A percentile compares a stretch with the other conserved stretches of the same genome.
Conservation (phyloP, 2,113 vertebrate genomes). For the Panthera uncia region DNA sequence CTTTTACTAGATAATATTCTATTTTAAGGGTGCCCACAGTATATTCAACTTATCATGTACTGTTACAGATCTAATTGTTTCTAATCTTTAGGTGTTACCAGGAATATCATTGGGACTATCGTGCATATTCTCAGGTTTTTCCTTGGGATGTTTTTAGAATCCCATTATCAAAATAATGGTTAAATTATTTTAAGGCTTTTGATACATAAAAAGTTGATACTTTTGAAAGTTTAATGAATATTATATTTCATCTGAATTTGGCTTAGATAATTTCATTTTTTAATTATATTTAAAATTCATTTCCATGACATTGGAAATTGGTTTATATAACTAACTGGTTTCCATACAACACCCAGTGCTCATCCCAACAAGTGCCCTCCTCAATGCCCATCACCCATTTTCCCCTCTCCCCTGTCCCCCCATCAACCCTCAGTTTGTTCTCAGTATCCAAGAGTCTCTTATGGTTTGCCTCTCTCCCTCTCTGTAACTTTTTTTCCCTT, state of each 20-base stretch:
- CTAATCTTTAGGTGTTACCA: neutral
- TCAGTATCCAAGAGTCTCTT: too few relatives aligned
- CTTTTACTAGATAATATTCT: slow-evolving; percentile 8
- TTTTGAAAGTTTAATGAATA: neutral
- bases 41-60: neutral
- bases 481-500: too few relatives aligned
- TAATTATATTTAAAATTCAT: too few relatives aligned
- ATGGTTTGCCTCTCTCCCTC: too few relatives aligned
- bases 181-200: slow-evolving; percentile 9
- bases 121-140: neutral
- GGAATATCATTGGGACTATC: neutral
- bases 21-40: neutral
- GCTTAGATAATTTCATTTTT: slow-evolving; percentile 17
- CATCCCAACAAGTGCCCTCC: too few relatives aligned
- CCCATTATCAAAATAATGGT: neutral
- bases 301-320: too few relatives aligned
- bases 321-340: too few relatives aligned
- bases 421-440: too few relatives aligned
- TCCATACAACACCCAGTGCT: too few relatives aligned
- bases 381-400: too few relatives aligned
- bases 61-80: neutral
- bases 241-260: slow-evolving; percentile 11
- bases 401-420: too few relatives aligned
- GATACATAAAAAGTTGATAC: neutral
- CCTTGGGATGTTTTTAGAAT: slow-evolving; percentile 23